Evolutionary conservation across 2,888 invertebrate genomes (phyloP).

Genomic region (Conistra vaccinii): DNA sequence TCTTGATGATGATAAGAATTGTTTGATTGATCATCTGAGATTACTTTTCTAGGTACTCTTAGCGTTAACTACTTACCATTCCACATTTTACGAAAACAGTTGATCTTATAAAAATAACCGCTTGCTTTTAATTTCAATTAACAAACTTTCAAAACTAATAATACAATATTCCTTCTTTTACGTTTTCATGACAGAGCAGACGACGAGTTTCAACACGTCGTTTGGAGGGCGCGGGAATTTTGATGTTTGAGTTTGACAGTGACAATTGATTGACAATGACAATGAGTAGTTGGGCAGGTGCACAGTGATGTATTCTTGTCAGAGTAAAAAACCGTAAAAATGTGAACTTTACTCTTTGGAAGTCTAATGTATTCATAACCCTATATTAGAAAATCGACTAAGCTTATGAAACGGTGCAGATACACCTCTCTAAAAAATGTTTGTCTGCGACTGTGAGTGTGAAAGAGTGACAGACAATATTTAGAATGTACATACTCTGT

Average conservation of each 20-base stretch:
- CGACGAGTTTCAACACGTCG: conserved; percentile 44
- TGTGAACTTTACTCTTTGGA: too few species aligned
- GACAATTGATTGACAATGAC: conserved; percentile 1
- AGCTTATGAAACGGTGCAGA: not conserved
- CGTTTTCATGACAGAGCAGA: conserved; percentile 2
- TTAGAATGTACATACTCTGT: too few species aligned
- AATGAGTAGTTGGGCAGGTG: not conserved
- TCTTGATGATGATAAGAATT: not conserved
- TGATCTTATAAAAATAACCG: not conserved
- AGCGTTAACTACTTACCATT: conserved; percentile 70
- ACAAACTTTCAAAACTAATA: not conserved
- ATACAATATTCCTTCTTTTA: not conserved
- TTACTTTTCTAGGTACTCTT: not conserved
- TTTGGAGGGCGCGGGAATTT: conserved; percentile 31
- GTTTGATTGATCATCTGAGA: not conserved
- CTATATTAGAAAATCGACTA: conserved; percentile 2
- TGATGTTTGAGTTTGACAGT: conserved; percentile 15
- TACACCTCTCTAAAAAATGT: not conserved
- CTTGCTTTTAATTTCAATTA: not conserved
- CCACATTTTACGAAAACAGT: conserved; percentile 72
- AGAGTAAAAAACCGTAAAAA: not conserved
- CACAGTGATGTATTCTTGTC: not conserved
- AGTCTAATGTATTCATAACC: not conserved
- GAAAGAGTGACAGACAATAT: not conserved
- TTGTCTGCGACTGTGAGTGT: not conserved